Base-by-base conservation (phyloP, 2,113 vertebrate genomes). In the Rhadina sibilatrix region DNA sequence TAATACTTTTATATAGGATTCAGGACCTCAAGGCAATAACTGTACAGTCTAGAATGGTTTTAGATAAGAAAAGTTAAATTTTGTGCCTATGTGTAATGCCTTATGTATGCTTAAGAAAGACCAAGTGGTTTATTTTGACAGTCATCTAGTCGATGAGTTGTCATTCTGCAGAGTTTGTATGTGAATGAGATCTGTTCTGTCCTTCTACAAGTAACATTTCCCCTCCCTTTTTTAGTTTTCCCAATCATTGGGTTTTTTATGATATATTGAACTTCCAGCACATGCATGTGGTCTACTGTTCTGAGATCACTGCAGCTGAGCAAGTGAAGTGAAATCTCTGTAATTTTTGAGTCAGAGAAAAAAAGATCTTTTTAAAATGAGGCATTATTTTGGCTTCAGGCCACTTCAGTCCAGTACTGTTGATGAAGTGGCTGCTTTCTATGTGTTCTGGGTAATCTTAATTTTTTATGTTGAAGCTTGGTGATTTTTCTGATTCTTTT, bases 181-280 rank as follows among this genome's bases (percentile, higher is more conserved):
- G 11, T n/a, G 22, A 31, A 47, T 70, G 38, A 77, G 27, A 53
- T 53, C 21, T 53, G 12, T 44, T 56, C 15, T 56, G 28, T 37
- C 19, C 21, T 50, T 69, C 57, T 38, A 19, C 28, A 68, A 40
- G 12, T 64, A 64, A 33, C 4, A 13, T 31, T 80, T 79, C 3
- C 17, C 7, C 6, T 59, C 33, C 8, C 42, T 56, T 70, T 89
- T 56, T 37, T 8, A 16, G 5, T 65, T 87, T 83, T 31, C 20
- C 4, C 15, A n/a, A 0, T 56, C 2, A 9, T 2, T 54, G 3
- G 14, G 4, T 5, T 64, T 83, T 79, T 60, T 52, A 17, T 57
- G 28, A 17, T 38, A 13, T 33, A 47, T 54, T 53, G 17, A 54
- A 31, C 60, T 24, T 61, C n/a, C 11, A 54, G n/a, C 23, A 25